These are phyloP conservation scores for Zaprionus davidi DNA, from an alignment of 1,140 invertebrate genomes.

Conservation along the genomic window DNA sequence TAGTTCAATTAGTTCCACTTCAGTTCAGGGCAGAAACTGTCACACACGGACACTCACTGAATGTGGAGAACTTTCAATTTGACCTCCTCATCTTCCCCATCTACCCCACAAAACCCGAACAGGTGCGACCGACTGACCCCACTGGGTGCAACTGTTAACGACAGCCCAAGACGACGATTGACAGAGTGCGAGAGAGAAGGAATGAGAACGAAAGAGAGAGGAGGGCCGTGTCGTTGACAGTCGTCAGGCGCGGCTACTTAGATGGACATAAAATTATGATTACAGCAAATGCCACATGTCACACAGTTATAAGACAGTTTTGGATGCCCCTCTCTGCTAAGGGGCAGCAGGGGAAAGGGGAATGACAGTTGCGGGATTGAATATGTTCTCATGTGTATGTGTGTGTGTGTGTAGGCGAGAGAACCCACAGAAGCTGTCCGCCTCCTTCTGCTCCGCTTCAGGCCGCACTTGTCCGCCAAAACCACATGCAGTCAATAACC, in stretches of 20 bases:
- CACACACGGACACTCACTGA: background rate
- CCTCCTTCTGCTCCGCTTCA: background rate
- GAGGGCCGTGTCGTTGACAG: slow-evolving; percentile 63
- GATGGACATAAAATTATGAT: slow-evolving; percentile 82
- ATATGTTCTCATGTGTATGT: background rate
- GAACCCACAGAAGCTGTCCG: background rate
- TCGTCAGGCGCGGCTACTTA: slow-evolving; percentile 77
- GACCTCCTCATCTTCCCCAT: no score
- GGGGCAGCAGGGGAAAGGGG: background rate
- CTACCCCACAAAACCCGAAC: background rate
- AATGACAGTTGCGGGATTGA: background rate
- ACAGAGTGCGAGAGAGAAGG: slow-evolving; percentile 2
- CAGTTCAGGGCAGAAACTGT: background rate
- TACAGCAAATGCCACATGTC: slow-evolving; percentile 77
- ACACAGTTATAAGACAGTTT: slow-evolving; percentile 27
- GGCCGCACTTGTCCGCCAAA: background rate
- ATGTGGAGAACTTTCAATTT: background rate
- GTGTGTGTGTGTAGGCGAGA: slow-evolving; percentile 19
- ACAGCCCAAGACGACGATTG: slow-evolving; percentile 41
- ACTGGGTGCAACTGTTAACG: slow-evolving; percentile 15
- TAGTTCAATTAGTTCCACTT: slow-evolving; percentile 6
- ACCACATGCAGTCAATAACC: slow-evolving; percentile 58
- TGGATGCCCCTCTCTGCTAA: background rate
- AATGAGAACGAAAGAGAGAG: background rate
- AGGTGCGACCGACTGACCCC: slow-evolving; percentile 7